Conservation (phyloP, 2,113 vertebrate species). For the Collichthys lucidus region DNA sequence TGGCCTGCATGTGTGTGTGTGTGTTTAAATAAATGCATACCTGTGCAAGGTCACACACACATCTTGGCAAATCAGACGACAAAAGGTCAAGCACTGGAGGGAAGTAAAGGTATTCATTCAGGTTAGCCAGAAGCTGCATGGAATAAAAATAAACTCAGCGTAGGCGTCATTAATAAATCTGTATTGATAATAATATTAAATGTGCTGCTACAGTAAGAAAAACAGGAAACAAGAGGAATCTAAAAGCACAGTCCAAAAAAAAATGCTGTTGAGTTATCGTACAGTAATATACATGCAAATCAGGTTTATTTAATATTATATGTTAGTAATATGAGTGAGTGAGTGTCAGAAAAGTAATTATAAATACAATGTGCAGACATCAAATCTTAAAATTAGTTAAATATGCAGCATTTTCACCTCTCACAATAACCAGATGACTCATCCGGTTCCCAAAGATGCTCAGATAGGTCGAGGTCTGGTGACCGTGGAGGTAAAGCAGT, state of each 20-base stretch:
- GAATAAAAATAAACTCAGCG: conserved; percentile 13
- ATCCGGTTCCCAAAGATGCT: background rate
- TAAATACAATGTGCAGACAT: background rate
- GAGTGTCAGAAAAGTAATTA: background rate
- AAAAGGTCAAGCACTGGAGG: background rate
- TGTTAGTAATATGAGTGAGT: too few species aligned
- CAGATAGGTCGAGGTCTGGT: background rate
- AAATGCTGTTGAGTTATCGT: background rate
- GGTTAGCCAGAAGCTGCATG: conserved; percentile 7
- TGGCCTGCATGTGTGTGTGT: background rate
- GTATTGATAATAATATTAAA: conserved; percentile 7
- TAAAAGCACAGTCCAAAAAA: background rate
- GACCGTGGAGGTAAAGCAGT: conserved; percentile 21
- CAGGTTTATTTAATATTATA: background rate
- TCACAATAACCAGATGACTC: background rate
- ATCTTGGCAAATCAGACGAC: background rate
- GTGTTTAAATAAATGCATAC: background rate
- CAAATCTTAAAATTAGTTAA: background rate
- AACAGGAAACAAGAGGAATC: background rate
- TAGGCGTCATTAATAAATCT: conserved; percentile 13
- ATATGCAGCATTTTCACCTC: background rate
- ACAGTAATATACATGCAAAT: background rate
- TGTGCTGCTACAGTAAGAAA: background rate
- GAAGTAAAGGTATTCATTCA: conserved; percentile 14
- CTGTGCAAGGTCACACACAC: conserved; percentile 17